Conservation (phyloP, 2,888 invertebrate genomes). For the Stenolophus ochropezus region DNA sequence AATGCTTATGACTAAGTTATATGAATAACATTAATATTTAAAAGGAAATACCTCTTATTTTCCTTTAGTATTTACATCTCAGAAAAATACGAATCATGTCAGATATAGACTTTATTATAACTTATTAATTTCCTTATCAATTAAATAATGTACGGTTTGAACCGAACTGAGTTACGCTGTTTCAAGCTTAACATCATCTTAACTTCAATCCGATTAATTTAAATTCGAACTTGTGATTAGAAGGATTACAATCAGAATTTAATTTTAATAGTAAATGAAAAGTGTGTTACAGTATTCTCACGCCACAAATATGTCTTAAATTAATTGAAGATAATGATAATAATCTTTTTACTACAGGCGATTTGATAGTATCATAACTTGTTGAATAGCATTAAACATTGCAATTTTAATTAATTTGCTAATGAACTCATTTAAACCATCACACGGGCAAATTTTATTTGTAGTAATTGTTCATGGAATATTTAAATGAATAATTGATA, state of each 20-base stretch:
- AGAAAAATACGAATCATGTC: no score
- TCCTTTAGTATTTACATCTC: no score
- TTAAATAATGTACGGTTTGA: no score
- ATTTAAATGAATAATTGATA: not conserved
- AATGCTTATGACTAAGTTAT: no score
- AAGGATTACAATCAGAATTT: not conserved
- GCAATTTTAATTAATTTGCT: constrained; percentile 15
- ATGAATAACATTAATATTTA: no score
- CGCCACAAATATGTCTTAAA: not conserved
- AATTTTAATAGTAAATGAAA: not conserved
- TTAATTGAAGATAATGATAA: not conserved
- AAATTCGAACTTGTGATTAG: constrained; percentile 10
- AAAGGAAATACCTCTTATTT: no score
- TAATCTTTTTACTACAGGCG: no score
- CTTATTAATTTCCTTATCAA: no score
- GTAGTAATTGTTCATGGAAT: not conserved
- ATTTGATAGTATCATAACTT: constrained; percentile 29
- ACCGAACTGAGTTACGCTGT: no score
- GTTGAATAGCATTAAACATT: constrained; percentile 20
- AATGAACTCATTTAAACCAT: constrained; percentile 9
- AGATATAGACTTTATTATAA: no score
- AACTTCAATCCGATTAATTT: constrained; percentile 22
- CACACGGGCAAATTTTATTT: not conserved
- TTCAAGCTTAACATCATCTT: constrained; percentile 3
- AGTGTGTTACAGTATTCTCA: not conserved